phyloP scores from a whole-genome alignment of 2,113 vertebrate genomes.

The Peucedramus taeniatus region DNA sequence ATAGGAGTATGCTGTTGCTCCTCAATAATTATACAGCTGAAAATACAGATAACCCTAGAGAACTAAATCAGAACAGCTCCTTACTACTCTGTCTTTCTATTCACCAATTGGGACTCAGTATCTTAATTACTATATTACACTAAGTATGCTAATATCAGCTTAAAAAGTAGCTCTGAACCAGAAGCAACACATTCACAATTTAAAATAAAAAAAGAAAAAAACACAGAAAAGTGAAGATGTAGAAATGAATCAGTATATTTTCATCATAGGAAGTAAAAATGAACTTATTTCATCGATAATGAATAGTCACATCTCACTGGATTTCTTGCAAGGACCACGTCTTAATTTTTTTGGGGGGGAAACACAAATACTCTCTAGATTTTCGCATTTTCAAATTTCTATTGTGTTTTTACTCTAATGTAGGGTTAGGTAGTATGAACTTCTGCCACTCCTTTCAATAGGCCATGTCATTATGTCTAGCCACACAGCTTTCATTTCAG shows the following conservation, averaged over 20 bases:
- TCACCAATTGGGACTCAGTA: neutral
- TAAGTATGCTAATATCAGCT: neutral
- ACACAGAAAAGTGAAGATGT: neutral
- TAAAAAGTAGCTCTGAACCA: neutral
- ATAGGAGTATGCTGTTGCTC: neutral
- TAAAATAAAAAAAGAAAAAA: neutral
- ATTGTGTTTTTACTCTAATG: neutral
- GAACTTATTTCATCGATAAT: neutral
- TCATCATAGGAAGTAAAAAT: neutral
- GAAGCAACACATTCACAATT: neutral
- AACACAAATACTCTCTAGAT: neutral
- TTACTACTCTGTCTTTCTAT: neutral
- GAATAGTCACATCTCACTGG: neutral
- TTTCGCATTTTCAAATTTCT: neutral
- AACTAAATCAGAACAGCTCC: neutral
- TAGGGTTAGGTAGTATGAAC: neutral
- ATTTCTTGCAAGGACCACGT: neutral
- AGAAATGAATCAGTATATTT: neutral
- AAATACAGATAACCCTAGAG: neutral
- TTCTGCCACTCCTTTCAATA: neutral
- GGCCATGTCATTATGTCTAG: neutral
- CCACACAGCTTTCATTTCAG: neutral
- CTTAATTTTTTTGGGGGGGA: neutral
- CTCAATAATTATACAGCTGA: neutral
- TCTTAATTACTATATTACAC: neutral